Base-by-base conservation (phyloP, 1,140 invertebrate species). In the Melitaea cinxia region DNA sequence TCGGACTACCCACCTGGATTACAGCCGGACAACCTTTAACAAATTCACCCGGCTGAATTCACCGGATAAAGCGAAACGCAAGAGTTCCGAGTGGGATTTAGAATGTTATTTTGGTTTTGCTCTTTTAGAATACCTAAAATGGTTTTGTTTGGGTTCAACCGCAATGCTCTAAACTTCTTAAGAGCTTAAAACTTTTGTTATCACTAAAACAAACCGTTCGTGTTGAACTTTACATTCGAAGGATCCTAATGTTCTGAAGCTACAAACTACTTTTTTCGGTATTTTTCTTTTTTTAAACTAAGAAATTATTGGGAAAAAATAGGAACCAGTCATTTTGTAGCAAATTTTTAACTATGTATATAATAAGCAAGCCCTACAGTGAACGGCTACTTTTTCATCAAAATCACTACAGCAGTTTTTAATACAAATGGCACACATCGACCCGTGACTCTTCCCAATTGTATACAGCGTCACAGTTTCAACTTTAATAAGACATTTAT, bases 31-130 rank as follows among this genome's bases (percentile, higher is more conserved):
- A 68, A 61, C 61, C 61, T 62, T 33, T 37, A 47, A 56, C 50
- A 64, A 64, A 68, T 53, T 56, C 59, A 58, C 35, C 49, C 59
- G 54, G 21, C 23, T 50, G 55, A 57, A 68, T 63, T 37, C 55
- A 52, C 45, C 28, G 66, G 30, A 28, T 57, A 63, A 63, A 64
- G 49, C 59, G 54, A 68, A 64, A 45, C 53, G 66, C 54, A 63
- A 55, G 58, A 55, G 58, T 67, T 61, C 17, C 45, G 50, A 55
- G 26, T 14, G 37, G 37, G 63, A 61, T 61, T 67, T 59, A 56
- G 52, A 47, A 56, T 53, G 52, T 55, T 39, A 53, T 62, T 50
- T 55, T 17, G 50, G 60, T 47, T n/a, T 28, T 26, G 52, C 26
- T 45, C 60, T 62, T 62, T 45, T 45, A 45, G 39, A 45, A 45